Percentiles rank a stretch among this genome's conserved stretches.
phyloP scores from a whole-genome alignment of 2,888 invertebrate genomes.

The Hemithea aestivaria region DNA sequence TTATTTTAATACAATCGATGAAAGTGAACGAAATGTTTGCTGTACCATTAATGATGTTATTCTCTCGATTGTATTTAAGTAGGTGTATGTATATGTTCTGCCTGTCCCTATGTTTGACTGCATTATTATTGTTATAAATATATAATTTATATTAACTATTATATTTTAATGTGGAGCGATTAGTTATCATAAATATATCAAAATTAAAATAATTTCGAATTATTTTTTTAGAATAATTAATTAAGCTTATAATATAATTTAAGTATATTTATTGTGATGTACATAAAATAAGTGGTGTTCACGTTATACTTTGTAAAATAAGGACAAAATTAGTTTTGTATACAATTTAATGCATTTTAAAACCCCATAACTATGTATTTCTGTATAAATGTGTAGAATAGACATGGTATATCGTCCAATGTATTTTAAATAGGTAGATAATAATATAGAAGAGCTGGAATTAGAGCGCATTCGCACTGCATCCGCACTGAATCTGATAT shows the following conservation, averaged over 20 bases:
- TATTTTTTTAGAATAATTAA: too few species aligned
- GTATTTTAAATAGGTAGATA: conserved; percentile 17
- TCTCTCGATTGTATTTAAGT: conserved; percentile 2
- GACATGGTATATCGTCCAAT: conserved; percentile 24
- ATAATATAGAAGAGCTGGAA: conserved; percentile 1
- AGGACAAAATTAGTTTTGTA: conserved; percentile 52
- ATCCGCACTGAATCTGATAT: too few species aligned
- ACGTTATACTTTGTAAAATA: conserved; percentile 41
- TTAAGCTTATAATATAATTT: too few species aligned
- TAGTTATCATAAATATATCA: too few species aligned
- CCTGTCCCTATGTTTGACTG: too few species aligned
- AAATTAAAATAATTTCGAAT: too few species aligned
- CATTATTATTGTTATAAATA: too few species aligned
- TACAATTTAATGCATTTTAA: conserved; percentile 46
- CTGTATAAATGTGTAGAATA: conserved; percentile 32
- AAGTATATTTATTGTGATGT: conserved; percentile 28
- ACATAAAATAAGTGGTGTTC: conserved; percentile 54
- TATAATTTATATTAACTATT: too few species aligned
- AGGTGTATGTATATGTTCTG: not conserved
- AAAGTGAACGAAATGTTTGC: not conserved
- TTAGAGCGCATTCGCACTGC: too few species aligned
- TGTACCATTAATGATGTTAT: not conserved
- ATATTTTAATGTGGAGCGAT: too few species aligned
- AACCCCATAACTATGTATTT: conserved; percentile 37
- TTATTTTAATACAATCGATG: conserved; percentile 2